Evolutionary conservation across 2,797 vertebrate species (phyloP), one percentile per base, ranked within the genome.

Genomic region (Acrocephalus scirpaceus): DNA sequence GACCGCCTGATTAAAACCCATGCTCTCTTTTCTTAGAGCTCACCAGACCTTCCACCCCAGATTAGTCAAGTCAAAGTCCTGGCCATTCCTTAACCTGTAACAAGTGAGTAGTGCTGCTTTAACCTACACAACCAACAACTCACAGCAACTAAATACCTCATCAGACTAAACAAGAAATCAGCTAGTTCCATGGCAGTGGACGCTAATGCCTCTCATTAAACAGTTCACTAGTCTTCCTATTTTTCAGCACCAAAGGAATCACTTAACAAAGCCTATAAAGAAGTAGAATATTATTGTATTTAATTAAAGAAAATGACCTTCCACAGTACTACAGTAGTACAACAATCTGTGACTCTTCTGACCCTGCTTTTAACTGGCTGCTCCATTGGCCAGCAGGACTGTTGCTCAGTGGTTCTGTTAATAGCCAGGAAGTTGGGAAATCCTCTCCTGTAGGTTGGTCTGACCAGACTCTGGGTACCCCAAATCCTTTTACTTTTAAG

Each of bases 161-260:
- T 54, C 48, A 82, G 71, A 82, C 54, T 54, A 58, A 79, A 72
- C 21, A 70, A 86, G 47, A 72, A 92, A 86, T 74, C 27, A 62
- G 77, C 51, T 44, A 42, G 25, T 80, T 90, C 61, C 62, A 10
- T 9, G 4, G 66, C 51, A 73, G 38, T 32, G 47, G 79, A 84
- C 87, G 76, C 48, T 73, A 84, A 88, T 50, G 48, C 26, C 48
- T 54, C 65, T 87, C 91, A 79, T 86, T 74, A 76, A 92, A 92
- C 47, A 75, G 45, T 58, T 81, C 65, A 34, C 40, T 72, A 57
- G 12, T 58, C 76, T 66, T 51, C 16, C 53, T 88, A 8, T 53
- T 81, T 80, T 61, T 74, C 73, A 66, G n/a, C 54, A 84, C n/a
- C 51, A 51, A 48, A 94, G 47, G 25, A 81, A 69, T 36, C 4